A percentile compares a stretch with the other conserved stretches of the same genome.
These are phyloP conservation scores for Nemoura dubitans DNA, from an alignment of 2,888 invertebrate species.

Conservation along the genomic window DNA sequence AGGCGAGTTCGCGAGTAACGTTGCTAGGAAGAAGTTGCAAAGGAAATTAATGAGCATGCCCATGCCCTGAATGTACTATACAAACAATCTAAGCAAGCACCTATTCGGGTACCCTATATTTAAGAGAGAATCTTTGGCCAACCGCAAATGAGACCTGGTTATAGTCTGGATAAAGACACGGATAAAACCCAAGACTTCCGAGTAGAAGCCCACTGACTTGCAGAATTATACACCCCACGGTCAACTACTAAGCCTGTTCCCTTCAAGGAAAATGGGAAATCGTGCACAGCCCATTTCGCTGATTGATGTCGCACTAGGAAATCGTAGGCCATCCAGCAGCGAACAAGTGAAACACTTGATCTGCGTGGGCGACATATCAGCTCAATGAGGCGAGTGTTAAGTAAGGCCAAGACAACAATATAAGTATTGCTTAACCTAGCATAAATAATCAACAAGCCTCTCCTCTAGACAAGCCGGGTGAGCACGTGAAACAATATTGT, in stretches of 20 bases:
- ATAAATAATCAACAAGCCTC: background rate
- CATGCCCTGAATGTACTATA: background rate
- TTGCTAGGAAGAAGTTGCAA: too few species aligned
- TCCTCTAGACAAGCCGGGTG: background rate
- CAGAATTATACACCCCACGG: background rate
- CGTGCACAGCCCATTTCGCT: background rate
- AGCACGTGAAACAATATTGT: conserved; percentile 2
- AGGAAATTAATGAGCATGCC: background rate
- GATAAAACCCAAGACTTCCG: background rate
- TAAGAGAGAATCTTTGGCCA: background rate
- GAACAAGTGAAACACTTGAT: background rate
- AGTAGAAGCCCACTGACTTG: background rate
- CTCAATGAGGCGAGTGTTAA: conserved; percentile 22
- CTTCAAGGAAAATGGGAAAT: background rate
- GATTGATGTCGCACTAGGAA: background rate
- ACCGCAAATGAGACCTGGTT: background rate
- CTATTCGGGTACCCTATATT: background rate
- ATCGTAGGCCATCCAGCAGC: background rate
- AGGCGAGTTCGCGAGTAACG: too few species aligned
- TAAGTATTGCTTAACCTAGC: background rate
- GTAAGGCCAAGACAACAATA: conserved; percentile 24
- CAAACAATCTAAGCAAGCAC: background rate
- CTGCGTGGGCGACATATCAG: background rate
- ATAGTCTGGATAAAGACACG: background rate
- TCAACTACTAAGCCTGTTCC: background rate